Conservation (phyloP, 2,888 invertebrate genomes). For the Hydrotaea diabolus region DNA sequence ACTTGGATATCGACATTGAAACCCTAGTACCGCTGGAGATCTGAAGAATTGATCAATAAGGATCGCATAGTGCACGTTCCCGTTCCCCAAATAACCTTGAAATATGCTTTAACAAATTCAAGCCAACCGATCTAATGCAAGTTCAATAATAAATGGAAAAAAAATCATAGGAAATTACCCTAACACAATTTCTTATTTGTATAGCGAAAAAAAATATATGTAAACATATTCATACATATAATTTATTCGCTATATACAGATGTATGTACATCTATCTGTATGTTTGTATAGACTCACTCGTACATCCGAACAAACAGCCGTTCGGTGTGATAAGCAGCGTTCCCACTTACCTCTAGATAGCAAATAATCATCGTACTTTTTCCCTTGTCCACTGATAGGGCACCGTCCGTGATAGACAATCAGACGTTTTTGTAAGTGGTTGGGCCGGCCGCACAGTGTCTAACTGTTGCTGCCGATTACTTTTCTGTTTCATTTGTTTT, state of each 20-base stretch:
- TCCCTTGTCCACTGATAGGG: not conserved
- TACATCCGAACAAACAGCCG: no score
- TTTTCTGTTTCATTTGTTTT: no score
- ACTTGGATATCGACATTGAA: no score
- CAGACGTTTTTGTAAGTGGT: not conserved
- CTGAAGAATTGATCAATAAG: no score
- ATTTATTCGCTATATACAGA: not conserved
- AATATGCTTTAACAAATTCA: slow-evolving; percentile 39
- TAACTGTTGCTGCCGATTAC: no score
- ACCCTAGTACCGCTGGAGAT: no score
- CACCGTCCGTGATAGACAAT: not conserved
- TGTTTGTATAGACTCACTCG: no score
- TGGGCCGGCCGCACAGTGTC: no score
- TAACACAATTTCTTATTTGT: slow-evolving; percentile 16
- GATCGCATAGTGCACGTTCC: no score
- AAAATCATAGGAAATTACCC: not conserved
- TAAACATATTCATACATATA: not conserved
- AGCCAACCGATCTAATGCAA: slow-evolving; percentile 31
- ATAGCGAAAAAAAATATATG: not conserved
- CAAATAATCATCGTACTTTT: not conserved
- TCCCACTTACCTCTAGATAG: not conserved
- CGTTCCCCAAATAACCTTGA: no score
- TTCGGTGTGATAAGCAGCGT: no score
- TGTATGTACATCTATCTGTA: not conserved
- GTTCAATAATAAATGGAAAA: slow-evolving; percentile 37